A percentile compares a stretch with the other conserved stretches of the same genome.
Conservation (phyloP, 2,888 invertebrate genomes). For the Nephrotoma guestfalica region DNA sequence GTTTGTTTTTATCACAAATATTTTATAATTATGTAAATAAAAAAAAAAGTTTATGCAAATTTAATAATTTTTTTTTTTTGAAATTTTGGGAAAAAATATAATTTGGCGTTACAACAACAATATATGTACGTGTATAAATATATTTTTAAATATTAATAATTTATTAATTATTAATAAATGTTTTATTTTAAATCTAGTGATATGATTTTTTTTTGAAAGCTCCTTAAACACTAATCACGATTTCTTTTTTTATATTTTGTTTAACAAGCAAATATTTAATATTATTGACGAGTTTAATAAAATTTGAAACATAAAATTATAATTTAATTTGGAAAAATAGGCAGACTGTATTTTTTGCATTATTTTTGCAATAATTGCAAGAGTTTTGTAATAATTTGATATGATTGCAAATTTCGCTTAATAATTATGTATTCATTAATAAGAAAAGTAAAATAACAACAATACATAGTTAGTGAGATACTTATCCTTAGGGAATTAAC, state of each 20-base stretch:
- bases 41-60: neutral
- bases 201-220: neutral
- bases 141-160: neutral
- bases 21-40: neutral
- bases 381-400: neutral
- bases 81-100: neutral
- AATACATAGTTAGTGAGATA: neutral
- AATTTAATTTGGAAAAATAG: neutral
- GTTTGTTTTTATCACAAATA: conserved; percentile 2
- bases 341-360: neutral
- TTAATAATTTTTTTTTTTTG: neutral
- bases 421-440: neutral
- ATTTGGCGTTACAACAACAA: conserved; percentile 4
- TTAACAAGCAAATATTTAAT: neutral
- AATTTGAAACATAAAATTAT: neutral
- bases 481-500: neutral
- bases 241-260: neutral
- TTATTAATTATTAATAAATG: neutral
- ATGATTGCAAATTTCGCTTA: neutral
- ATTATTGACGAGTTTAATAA: neutral
- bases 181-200: neutral
- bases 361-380: no score
- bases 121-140: neutral
- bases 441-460: neutral
- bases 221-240: neutral